Evolutionary conservation across 2,888 invertebrate species (phyloP).

Genomic region (Lycocerus yunnanus): DNA sequence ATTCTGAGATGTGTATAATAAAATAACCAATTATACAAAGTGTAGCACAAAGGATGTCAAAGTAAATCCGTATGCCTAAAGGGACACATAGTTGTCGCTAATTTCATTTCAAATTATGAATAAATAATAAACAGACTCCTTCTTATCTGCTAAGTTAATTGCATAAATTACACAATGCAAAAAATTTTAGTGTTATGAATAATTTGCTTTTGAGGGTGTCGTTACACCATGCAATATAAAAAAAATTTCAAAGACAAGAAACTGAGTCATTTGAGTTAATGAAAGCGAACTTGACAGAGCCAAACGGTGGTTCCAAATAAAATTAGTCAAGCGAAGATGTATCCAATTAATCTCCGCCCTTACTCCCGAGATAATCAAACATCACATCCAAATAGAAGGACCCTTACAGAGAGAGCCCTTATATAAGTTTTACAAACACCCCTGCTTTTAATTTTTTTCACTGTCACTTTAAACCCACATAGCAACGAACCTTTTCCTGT

Average conservation of each 20-base stretch:
- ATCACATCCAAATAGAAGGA: constrained; percentile 17
- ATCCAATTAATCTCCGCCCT: constrained; percentile 25
- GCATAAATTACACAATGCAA: neutral
- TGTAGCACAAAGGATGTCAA: constrained; percentile 22
- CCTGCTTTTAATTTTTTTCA: constrained; percentile 3
- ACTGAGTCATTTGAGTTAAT: constrained; percentile 3
- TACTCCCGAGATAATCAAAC: constrained; percentile 24
- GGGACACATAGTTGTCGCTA: constrained; percentile 3
- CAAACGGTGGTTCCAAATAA: constrained; percentile 14
- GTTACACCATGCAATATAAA: neutral
- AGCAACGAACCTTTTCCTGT: neutral
- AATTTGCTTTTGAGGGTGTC: neutral
- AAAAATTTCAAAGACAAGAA: neutral
- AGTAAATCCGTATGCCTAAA: constrained; percentile 8
- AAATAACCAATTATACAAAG: constrained; percentile 25
- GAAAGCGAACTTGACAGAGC: constrained; percentile 8
- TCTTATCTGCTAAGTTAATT: neutral
- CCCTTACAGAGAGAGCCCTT: constrained; percentile 13
- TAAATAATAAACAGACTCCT: neutral
- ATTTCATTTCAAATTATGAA: constrained; percentile 1
- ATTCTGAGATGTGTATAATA: constrained; percentile 14
- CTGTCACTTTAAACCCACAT: neutral
- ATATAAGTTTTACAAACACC: constrained; percentile 11
- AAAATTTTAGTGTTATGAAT: neutral
- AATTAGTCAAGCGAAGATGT: constrained; percentile 20